A percentile compares a stretch with the other conserved stretches of the same genome.
These are phyloP conservation scores for Crypturellus tataupa DNA, from an alignment of 2,797 vertebrate genomes.

Conservation along the genomic window DNA sequence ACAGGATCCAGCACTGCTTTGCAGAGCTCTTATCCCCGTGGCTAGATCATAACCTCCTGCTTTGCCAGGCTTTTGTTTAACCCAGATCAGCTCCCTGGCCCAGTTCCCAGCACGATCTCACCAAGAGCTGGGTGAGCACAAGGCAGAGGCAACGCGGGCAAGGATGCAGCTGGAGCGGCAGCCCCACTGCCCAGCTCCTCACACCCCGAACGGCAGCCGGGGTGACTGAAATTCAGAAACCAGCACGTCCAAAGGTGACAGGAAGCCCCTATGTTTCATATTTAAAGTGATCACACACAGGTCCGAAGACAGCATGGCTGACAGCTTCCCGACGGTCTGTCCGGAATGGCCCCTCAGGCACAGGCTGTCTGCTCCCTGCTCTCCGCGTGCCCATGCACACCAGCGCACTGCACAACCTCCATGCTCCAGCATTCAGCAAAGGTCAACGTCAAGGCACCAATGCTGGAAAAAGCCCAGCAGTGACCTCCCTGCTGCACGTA, in stretches of 20 bases:
- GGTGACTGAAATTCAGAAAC: not conserved
- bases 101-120: rapidly evolving
- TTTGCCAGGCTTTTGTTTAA: too few relatives aligned
- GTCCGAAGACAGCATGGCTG: rapidly evolving
- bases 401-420: not conserved
- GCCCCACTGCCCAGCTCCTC: not conserved
- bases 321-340: not conserved
- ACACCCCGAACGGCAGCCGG: rapidly evolving
- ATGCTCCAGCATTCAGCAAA: rapidly evolving
- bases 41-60: too few relatives aligned
- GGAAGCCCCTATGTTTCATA: not conserved
- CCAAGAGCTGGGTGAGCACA: not conserved
- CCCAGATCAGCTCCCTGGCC: too few relatives aligned
- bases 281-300: not conserved
- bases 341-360: not conserved
- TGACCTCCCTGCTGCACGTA: rapidly evolving
- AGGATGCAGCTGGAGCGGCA: rapidly evolving
- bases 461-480: not conserved
- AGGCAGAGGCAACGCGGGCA: rapidly evolving
- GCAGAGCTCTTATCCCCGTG: not conserved
- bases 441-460: not conserved
- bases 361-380: not conserved
- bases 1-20: not conserved
- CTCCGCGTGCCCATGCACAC: too few relatives aligned
- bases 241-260: not conserved